Evolutionary conservation across 2,888 invertebrate species (phyloP).

Genomic region (Ichneumoninae sp.): DNA sequence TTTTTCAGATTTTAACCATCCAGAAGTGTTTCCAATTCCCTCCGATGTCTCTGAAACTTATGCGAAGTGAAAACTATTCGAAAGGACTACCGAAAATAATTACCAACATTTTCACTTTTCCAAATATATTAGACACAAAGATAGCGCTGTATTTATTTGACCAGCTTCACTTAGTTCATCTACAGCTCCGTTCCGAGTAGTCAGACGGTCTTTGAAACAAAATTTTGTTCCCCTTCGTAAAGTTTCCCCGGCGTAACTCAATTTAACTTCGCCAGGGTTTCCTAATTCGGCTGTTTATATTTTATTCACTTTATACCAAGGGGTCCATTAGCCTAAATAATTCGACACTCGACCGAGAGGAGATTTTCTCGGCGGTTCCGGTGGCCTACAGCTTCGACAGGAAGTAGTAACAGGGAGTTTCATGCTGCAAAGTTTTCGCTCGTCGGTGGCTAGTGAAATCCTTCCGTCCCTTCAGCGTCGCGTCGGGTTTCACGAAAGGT

Average conservation of each 20-base stretch:
- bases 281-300: background rate
- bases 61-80: no score
- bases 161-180: no score
- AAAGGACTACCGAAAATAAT: no score
- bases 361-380: background rate
- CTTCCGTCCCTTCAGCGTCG: conserved; percentile 20
- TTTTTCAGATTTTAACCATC: no score
- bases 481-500: conserved; percentile 51
- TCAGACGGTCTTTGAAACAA: background rate
- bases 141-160: no score
- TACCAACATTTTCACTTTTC: no score
- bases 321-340: conserved; percentile 18
- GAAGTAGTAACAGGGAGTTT: conserved; percentile 40
- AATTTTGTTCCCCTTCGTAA: background rate
- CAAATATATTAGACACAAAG: no score
- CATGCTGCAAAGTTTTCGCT: conserved; percentile 48
- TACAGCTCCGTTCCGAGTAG: background rate
- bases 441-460: conserved; percentile 50
- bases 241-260: background rate
- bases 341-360: background rate
- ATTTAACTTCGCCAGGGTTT: background rate
- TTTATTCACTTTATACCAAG: background rate
- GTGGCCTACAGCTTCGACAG: conserved; percentile 12
- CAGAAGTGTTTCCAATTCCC: no score
- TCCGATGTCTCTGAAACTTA: no score